These are phyloP conservation scores for Tor tambroides DNA, from an alignment of 2,113 vertebrate species.

Conservation along the genomic window DNA sequence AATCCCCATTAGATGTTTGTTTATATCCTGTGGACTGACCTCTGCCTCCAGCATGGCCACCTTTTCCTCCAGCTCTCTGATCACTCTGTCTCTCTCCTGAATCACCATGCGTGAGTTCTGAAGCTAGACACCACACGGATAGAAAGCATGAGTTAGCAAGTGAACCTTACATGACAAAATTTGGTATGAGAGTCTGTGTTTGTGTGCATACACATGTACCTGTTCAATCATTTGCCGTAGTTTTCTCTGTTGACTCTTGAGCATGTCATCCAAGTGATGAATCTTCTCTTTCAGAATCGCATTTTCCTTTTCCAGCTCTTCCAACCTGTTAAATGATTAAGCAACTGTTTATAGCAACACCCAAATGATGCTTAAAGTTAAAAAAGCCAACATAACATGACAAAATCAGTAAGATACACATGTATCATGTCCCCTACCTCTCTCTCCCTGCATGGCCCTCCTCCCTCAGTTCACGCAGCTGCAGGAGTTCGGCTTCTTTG, in stretches of 20 bases:
- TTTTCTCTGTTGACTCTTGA: conserved; percentile 94
- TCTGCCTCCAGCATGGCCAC: conserved; percentile 90
- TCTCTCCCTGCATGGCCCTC: conserved; percentile 74
- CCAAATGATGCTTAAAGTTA: not conserved
- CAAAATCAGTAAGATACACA: not conserved
- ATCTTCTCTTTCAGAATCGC: conserved; percentile 90
- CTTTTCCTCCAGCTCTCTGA: conserved; percentile 91
- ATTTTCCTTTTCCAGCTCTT: conserved; percentile 87
- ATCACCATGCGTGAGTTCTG: conserved; percentile 92
- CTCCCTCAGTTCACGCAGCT: conserved; percentile 73
- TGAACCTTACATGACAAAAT: not conserved
- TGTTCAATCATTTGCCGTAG: conserved; percentile 97
- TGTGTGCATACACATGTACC: conserved; percentile 70
- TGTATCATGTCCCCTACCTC: conserved; percentile 76
- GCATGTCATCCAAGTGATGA: conserved; percentile 94
- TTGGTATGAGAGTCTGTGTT: conserved; percentile 18
- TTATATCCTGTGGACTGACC: conserved; percentile 69
- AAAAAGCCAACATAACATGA: not conserved
- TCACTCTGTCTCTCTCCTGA: conserved; percentile 85
- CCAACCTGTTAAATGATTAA: conserved; percentile 71
- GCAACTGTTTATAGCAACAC: not conserved
- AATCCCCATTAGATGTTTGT: not conserved
- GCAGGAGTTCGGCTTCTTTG: conserved; percentile 78
- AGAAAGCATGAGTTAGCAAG: conserved; percentile 24
- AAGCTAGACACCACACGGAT: conserved; percentile 75